Percentiles rank a stretch among this genome's conserved stretches.
These are phyloP conservation scores for Meandrina meandrites DNA, from an alignment of 92 coral and sea anemone genomes.

Conservation along the genomic window DNA sequence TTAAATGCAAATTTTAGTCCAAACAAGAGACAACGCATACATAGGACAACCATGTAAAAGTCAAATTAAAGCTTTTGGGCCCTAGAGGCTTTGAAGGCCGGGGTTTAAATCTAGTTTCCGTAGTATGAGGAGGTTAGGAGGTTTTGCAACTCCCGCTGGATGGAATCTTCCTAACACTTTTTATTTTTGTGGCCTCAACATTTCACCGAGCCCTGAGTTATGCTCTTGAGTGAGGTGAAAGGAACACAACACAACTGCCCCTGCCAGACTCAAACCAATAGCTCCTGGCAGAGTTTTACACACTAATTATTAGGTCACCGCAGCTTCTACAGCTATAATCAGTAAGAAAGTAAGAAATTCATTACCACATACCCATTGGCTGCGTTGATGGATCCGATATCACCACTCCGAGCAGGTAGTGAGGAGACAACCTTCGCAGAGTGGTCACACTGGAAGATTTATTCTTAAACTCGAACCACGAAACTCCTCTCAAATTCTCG, in stretches of 20 bases:
- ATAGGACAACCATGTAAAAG: background rate
- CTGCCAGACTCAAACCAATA: too few species aligned
- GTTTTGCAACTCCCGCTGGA: background rate
- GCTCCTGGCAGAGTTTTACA: too few species aligned
- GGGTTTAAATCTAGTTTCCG: background rate
- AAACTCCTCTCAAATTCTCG: slow-evolving; percentile 20
- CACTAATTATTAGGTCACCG: too few species aligned
- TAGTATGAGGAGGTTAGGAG: background rate
- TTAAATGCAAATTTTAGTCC: background rate
- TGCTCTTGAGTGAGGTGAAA: too few species aligned
- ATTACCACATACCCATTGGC: slow-evolving; percentile 25
- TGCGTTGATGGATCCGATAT: slow-evolving; percentile 41
- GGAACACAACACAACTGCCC: too few species aligned
- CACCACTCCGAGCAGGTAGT: slow-evolving; percentile 29
- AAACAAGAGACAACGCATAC: background rate
- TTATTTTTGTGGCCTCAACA: too few species aligned
- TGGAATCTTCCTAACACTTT: background rate
- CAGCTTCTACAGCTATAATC: too few species aligned
- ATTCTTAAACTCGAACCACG: slow-evolving; percentile 15
- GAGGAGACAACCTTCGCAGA: slow-evolving; percentile 3
- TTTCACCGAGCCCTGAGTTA: too few species aligned
- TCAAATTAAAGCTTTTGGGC: background rate
- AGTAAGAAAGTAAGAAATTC: too few species aligned
- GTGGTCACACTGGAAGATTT: slow-evolving; percentile 5
- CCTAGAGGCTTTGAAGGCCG: background rate